A percentile compares a stretch with the other conserved stretches of the same genome.
Conservation (phyloP, 2,888 invertebrate genomes). For the Lamellibrachia satsuma region DNA sequence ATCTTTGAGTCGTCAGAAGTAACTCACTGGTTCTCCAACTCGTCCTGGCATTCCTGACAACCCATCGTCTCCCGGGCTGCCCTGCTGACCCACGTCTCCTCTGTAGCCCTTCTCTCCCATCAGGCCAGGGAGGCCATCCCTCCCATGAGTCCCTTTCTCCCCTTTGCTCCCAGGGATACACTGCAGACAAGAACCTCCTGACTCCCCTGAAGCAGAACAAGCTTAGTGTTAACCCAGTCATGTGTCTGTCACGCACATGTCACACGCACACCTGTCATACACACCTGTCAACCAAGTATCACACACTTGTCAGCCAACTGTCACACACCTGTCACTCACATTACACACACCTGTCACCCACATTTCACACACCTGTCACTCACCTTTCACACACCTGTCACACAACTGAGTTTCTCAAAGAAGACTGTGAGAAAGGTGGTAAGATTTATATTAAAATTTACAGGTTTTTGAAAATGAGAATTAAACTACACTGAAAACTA, state of each 20-base stretch:
- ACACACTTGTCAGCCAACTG: background rate
- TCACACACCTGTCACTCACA: background rate
- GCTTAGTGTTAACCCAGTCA: background rate
- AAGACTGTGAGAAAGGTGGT: no score
- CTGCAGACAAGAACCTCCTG: conserved; percentile 37
- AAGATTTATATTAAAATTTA: no score
- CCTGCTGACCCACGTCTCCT: conserved; percentile 31
- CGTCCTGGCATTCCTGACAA: conserved; percentile 30
- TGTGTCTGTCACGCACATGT: background rate
- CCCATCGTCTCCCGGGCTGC: conserved; percentile 35
- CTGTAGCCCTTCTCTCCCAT: conserved; percentile 31
- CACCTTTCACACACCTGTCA: no score
- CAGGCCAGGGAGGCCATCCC: conserved; percentile 29
- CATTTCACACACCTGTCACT: background rate
- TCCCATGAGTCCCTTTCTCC: conserved; percentile 32
- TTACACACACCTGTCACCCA: background rate
- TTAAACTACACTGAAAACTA: no score
- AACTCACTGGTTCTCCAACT: conserved; percentile 31
- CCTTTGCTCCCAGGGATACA: conserved; percentile 37
- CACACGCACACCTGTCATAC: background rate
- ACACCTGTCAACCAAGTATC: background rate
- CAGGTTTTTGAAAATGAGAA: no score
- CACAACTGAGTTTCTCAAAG: no score
- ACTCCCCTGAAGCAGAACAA: conserved; percentile 29
- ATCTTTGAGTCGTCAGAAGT: background rate